A percentile compares a stretch with the other conserved stretches of the same genome.
Evolutionary conservation across 2,888 invertebrate species (phyloP).

Genomic region (Hyposoter dolosus): DNA sequence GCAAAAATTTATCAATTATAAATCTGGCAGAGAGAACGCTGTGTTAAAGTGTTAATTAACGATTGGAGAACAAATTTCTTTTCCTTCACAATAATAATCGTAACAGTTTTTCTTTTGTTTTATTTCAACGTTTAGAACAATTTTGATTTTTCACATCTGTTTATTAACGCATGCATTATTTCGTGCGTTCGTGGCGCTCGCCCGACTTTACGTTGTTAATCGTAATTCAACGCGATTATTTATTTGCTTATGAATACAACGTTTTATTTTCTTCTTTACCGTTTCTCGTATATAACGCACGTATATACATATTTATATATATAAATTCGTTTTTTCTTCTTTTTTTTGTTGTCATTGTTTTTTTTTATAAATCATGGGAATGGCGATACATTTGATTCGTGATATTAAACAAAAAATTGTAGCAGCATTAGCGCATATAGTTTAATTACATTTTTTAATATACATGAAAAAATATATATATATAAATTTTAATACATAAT

Average conservation of each 20-base stretch:
- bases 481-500: constrained; percentile 17
- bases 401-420: constrained; percentile 58
- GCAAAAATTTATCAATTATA: constrained; percentile 81
- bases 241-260: background rate
- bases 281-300: constrained; percentile 47
- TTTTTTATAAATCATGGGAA: constrained; percentile 33
- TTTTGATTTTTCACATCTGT: constrained; percentile 27
- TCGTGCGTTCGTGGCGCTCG: constrained; percentile 28
- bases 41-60: constrained; percentile 48
- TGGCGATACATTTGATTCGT: constrained; percentile 65
- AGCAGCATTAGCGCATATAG: constrained; percentile 53
- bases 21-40: constrained; percentile 82
- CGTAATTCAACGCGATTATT: constrained; percentile 45
- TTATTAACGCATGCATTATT: constrained; percentile 34
- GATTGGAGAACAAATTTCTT: constrained; percentile 35
- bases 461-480: constrained; percentile 65
- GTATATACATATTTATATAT: constrained; percentile 30
- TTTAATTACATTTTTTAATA: constrained; percentile 60
- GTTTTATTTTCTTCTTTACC: constrained; percentile 17
- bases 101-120: background rate
- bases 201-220: constrained; percentile 44
- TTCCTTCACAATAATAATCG: background rate
- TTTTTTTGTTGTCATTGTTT: background rate
- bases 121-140: background rate
- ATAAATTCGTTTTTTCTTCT: background rate